Conservation (phyloP, 2,888 invertebrate species). For the Leistus spinibarbis region DNA sequence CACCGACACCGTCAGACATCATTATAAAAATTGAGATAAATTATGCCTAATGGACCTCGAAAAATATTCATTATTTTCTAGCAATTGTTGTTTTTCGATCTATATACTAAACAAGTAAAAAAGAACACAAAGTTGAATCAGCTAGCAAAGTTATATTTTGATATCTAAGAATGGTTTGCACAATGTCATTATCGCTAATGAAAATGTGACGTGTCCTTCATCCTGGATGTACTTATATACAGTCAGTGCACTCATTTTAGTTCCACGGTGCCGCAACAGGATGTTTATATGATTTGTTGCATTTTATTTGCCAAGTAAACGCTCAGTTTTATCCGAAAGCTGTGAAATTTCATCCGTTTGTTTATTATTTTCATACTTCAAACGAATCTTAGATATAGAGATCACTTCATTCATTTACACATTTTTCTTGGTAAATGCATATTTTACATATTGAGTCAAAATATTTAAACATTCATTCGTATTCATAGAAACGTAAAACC, state of each 20-base stretch:
- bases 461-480: not conserved
- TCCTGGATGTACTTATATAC: not conserved
- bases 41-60: no score
- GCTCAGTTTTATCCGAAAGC: slow-evolving; percentile 5
- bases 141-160: no score
- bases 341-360: not conserved
- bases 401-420: not conserved
- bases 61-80: no score
- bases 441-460: not conserved
- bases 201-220: not conserved
- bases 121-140: no score
- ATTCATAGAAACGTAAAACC: not conserved
- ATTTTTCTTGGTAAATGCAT: not conserved
- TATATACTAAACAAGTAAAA: no score
- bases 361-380: not conserved
- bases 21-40: no score
- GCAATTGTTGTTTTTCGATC: no score
- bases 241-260: slow-evolving; percentile 12
- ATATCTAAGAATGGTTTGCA: no score
- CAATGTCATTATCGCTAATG: not conserved
- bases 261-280: not conserved
- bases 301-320: slow-evolving; percentile 3
- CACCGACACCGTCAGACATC: no score
- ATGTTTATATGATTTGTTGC: slow-evolving; percentile 10
- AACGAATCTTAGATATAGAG: not conserved